Evolutionary conservation across 2,797 vertebrate genomes (phyloP), one percentile per base, ranked within the genome.

Genomic region (Rhynchonycteris naso): DNA sequence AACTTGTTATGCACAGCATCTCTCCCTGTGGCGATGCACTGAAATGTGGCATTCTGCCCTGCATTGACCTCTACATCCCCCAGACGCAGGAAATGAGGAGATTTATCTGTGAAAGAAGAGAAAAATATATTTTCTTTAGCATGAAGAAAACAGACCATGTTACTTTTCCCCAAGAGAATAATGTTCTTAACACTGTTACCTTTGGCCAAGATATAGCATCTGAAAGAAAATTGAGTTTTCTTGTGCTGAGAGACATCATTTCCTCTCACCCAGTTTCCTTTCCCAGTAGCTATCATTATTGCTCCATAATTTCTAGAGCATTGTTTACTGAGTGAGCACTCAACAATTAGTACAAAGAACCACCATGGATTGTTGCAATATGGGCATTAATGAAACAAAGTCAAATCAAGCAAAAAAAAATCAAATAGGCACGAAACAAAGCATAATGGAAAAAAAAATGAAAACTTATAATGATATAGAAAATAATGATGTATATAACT

Each of bases 31-130:
- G 99, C 99, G 76, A 99, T 99, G 90, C 99, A 99, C 97, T 99
- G 99, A 98, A 99, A 99, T 1, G 99, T 99, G 94, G 99, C 99
- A 63, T 99, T 99, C 97, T 99, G 99, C 75, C 99, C 99, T 9
- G 99, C 99, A 24, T 99, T 99, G 96, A 99, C 99, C 98, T 99
- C 99, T 87, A 99, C 99, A 18, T 99, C 99, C 43, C 99, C 99
- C 80, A 99, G 98, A 88, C 99, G 99, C 97, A 99, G 98, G 97
- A 99, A 99, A 98, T 99, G 99, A 97, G 99, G 99, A 72, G 99
- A 99, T 98, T 99, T 99, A 98, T 99, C 99, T 99, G 99, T 95
- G 93, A 91, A 98, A 4, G 15, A 58, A 89, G 90, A 94, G 94
- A 91, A 95, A 15, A 95, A 56, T 96, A 97, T 95, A 95, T 94